Evolutionary conservation across 2,113 vertebrate species (phyloP).

Genomic region (Gopherus flavomarginatus): DNA sequence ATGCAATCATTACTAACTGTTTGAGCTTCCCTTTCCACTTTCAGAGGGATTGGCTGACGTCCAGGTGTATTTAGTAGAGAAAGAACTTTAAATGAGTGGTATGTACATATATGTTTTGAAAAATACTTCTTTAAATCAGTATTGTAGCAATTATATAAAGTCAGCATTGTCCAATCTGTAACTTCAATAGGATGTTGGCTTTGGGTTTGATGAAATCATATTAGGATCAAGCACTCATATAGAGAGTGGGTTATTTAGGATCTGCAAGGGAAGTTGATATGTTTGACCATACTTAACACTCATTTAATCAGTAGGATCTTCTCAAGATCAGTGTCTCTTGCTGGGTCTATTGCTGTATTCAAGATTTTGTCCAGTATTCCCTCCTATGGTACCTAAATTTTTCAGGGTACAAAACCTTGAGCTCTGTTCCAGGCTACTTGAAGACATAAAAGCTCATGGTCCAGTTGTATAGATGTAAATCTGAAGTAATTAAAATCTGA

Average conservation of each 20-base stretch:
- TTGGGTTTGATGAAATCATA: neutral
- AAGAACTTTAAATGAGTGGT: neutral
- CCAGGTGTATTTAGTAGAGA: neutral
- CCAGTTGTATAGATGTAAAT: neutral
- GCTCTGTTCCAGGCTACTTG: rapidly evolving
- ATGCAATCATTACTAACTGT: neutral
- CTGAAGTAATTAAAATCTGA: neutral
- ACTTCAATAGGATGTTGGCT: neutral
- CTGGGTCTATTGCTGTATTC: neutral
- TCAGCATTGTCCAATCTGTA: neutral
- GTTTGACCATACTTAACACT: neutral
- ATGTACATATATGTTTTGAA: neutral
- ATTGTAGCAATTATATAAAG: neutral
- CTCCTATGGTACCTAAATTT: rapidly evolving
- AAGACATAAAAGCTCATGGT: neutral
- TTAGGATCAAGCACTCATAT: neutral
- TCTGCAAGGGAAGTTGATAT: neutral
- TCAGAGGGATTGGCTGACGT: neutral
- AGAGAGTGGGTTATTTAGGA: neutral
- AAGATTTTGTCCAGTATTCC: neutral
- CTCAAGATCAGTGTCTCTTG: neutral
- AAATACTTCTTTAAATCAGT: neutral
- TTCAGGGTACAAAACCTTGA: rapidly evolving
- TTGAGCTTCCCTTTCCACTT: neutral
- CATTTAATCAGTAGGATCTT: neutral